Percentiles rank a stretch among this genome's conserved stretches.
phyloP scores from a whole-genome alignment of 2,797 vertebrate genomes.

The Danio jaintianensis region DNA sequence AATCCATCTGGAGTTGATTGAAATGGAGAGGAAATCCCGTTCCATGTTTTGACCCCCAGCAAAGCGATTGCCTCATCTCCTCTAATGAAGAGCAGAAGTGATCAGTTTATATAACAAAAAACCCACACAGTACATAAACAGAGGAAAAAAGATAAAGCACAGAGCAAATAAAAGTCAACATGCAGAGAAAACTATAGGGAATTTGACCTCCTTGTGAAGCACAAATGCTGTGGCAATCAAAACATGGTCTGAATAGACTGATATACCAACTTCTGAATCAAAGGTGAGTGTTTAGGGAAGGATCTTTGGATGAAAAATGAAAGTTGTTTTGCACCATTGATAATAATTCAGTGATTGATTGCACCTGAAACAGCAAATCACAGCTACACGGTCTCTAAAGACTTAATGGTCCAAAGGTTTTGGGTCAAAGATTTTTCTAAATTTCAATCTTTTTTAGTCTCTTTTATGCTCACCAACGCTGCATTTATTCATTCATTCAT shows the following conservation, averaged over 20 bases:
- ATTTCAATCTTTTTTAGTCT: no score
- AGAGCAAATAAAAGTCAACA: not conserved
- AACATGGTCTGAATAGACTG: not conserved
- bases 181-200: not conserved
- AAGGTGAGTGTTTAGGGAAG: no score
- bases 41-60: not conserved
- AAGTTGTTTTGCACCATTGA: not conserved
- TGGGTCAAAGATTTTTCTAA: no score
- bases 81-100: conserved; percentile 30
- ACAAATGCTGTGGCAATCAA: not conserved
- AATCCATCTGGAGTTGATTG: conserved; percentile 22
- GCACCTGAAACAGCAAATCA: not conserved
- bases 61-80: conserved; percentile 31
- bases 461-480: no score
- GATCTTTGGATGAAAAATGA: not conserved
- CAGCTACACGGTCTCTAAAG: not conserved
- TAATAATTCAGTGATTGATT: not conserved
- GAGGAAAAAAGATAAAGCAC: conserved; percentile 7
- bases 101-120: not conserved
- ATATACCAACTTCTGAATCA: not conserved
- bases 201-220: not conserved
- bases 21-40: conserved; percentile 36
- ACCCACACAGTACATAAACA: not conserved
- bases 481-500: no score
- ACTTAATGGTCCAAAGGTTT: not conserved